A percentile compares a stretch with the other conserved stretches of the same genome.
These are phyloP conservation scores for Zaprionus tsacasi DNA, from an alignment of 1,140 invertebrate species.

Conservation along the genomic window DNA sequence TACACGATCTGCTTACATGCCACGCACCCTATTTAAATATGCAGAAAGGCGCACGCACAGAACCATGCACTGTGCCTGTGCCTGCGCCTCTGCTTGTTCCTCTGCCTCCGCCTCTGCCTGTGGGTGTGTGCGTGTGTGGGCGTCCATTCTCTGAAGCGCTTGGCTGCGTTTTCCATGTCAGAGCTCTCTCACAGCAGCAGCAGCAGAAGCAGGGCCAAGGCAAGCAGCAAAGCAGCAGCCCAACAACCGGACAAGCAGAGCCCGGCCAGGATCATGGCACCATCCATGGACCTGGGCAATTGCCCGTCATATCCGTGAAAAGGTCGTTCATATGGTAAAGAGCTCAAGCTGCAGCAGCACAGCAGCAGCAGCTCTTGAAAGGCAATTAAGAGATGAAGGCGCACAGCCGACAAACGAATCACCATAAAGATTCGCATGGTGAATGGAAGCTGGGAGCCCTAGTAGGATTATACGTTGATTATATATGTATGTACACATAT, in stretches of 20 bases:
- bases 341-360: slow-evolving; percentile 17
- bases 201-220: slow-evolving; percentile 36
- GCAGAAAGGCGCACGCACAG: slow-evolving; percentile 58
- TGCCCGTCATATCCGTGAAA: slow-evolving; percentile 49
- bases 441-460: background rate
- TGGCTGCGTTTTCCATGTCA: slow-evolving; percentile 34
- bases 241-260: slow-evolving; percentile 1
- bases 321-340: slow-evolving; percentile 58
- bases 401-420: background rate
- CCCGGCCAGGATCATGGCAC: slow-evolving; percentile 12
- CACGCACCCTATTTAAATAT: slow-evolving; percentile 58
- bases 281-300: slow-evolving; percentile 34
- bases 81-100: background rate
- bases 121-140: background rate
- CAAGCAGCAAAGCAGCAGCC: slow-evolving; percentile 1
- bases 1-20: slow-evolving; percentile 1
- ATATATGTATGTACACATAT: background rate
- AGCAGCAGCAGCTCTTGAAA: slow-evolving; percentile 51
- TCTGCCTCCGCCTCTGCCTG: background rate
- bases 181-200: slow-evolving; percentile 10
- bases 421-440: background rate
- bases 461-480: background rate
- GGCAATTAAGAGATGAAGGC: slow-evolving; percentile 58
- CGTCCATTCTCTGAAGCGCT: background rate
- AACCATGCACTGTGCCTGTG: slow-evolving; percentile 21